Percentiles rank a stretch among this genome's conserved stretches.
Evolutionary conservation across 2,888 invertebrate species (phyloP).

Genomic region (Drosophila subsilvestris): DNA sequence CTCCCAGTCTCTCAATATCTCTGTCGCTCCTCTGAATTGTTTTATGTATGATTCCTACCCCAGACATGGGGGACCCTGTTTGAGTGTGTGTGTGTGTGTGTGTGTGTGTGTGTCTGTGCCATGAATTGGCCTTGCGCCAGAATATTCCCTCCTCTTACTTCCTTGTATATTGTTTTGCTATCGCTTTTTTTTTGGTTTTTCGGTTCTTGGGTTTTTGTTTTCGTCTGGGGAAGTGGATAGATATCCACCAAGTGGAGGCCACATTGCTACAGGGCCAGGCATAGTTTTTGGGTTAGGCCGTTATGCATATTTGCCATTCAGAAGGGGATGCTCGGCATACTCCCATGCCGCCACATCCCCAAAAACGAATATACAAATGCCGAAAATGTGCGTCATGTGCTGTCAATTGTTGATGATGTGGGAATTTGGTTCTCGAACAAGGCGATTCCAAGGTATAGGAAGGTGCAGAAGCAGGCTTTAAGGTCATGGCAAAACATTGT

Average conservation of each 20-base stretch:
- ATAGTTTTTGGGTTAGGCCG: conserved; percentile 55
- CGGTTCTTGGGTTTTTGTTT: conserved; percentile 49
- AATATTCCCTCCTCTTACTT: conserved; percentile 48
- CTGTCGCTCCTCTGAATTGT: conserved; percentile 33
- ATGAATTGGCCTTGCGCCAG: conserved; percentile 73
- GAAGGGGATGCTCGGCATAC: conserved; percentile 13
- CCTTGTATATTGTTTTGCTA: conserved; percentile 53
- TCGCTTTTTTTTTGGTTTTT: conserved; percentile 40
- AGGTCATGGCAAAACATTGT: neutral
- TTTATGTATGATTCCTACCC: conserved; percentile 50
- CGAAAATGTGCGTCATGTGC: conserved; percentile 70
- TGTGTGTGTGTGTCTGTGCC: conserved; percentile 33
- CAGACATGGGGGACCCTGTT: conserved; percentile 26
- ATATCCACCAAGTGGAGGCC: conserved; percentile 23
- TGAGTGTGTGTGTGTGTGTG: conserved; percentile 17
- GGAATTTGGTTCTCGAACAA: conserved; percentile 58
- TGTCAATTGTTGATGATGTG: conserved; percentile 78
- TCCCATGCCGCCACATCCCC: conserved; percentile 3
- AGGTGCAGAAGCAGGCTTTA: neutral
- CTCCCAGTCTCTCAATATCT: neutral
- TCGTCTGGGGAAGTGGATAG: conserved; percentile 29
- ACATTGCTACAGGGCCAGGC: neutral
- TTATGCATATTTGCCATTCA: conserved; percentile 69
- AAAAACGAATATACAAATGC: conserved; percentile 42
- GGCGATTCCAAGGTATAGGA: neutral